Evolutionary conservation across 2,113 vertebrate species (phyloP).

Genomic region (Pyrgilauda ruficollis): DNA sequence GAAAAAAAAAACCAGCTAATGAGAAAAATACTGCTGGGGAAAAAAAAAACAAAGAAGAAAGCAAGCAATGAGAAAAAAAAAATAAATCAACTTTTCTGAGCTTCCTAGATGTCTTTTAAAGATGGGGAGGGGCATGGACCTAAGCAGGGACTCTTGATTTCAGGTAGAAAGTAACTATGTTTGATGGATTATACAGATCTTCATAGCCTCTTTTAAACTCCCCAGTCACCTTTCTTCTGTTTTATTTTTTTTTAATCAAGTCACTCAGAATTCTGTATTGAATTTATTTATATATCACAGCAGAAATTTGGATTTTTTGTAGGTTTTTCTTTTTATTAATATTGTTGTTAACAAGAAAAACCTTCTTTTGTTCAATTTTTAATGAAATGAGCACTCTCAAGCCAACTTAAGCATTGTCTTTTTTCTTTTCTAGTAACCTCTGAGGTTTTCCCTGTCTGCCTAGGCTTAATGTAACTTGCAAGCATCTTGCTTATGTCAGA

Average conservation of each 20-base stretch:
- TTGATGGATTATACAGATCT: background rate
- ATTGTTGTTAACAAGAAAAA: background rate
- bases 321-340: background rate
- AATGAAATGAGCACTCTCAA: background rate
- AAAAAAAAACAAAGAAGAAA: background rate
- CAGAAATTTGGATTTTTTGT: background rate
- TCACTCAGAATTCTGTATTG: background rate
- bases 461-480: background rate
- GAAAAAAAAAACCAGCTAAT: background rate
- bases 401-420: background rate
- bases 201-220: background rate
- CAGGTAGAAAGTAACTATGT: fast-evolving
- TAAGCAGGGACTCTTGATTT: background rate
- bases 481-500: background rate
- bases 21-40: background rate
- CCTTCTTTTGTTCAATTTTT: background rate
- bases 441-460: background rate
- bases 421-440: background rate
- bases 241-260: background rate
- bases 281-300: background rate
- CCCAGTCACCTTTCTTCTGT: fast-evolving
- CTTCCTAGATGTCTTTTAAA: background rate
- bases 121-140: fast-evolving
- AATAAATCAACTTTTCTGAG: background rate
- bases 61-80: background rate